Base-by-base conservation (phyloP, 2,797 vertebrate genomes). In the Crocodylus rhombifer region DNA sequence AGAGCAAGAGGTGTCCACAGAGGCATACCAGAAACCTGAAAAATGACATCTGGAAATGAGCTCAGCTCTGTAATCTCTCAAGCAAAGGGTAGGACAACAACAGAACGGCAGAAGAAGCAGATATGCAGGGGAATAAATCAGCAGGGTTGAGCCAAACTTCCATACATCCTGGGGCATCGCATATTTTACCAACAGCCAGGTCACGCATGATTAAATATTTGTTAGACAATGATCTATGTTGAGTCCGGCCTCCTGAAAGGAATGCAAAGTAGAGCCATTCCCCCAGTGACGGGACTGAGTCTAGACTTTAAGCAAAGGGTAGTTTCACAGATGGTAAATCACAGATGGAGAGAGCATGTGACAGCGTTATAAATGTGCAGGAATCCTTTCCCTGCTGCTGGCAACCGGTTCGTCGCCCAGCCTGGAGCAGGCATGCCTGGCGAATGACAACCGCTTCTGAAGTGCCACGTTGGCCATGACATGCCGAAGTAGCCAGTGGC, bases 341-440 rank as follows among this genome's bases (percentile, higher is more conserved):
- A 0, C 0, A 1, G 77, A 3, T 14, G 36, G 33, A 36, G 14
- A 5, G 3, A 5, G 17, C 4, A 0, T 1, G 0, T 0, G 2
- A 21, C 36, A 36, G 17, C 30, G 75, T 64, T 57, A 58, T 57
- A 10, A 11, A 30, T n/a, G 25, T 78, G 21, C 51, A 25, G 23
- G 36, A 73, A 51, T 73, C 69, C 14, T 73, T 73, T 51, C 6
- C 76, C 20, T 4, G 60, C 15, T 60, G 0, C 89, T 8, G 30
- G 74, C 0, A 0, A 30, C 2, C 23, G 7, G 1, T 28, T 3
- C 28, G 33, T 21, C 2, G 6, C 26, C 4, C 0, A 0, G 20
- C 36, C 16, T 3, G 60, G 25, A 14, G 65, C 17, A 0, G 1
- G 12, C 13, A 13, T 26, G 56, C 71, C 84, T 17, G 1, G 16